Conservation (phyloP, 2,113 vertebrate species). For the Nanorana parkeri region DNA sequence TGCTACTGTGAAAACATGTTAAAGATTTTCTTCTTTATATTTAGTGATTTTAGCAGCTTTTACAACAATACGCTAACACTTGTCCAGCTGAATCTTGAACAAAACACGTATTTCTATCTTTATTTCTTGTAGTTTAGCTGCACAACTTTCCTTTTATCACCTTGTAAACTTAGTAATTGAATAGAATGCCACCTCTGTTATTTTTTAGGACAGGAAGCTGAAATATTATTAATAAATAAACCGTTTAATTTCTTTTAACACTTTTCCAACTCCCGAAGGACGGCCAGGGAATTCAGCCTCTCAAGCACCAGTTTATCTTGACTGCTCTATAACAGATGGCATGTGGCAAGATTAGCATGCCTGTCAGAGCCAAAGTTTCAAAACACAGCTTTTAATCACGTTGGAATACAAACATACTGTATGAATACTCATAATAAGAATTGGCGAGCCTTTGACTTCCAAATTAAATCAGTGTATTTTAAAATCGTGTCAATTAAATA, state of each 20-base stretch:
- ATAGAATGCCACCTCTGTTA: too few relatives aligned
- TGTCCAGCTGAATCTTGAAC: too few relatives aligned
- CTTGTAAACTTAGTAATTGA: not conserved
- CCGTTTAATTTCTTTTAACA: conserved; percentile 38
- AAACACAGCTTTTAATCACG: conserved; percentile 39
- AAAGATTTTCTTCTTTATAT: too few relatives aligned
- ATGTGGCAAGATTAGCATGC: conserved; percentile 47
- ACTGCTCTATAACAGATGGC: conserved; percentile 50
- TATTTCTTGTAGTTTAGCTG: too few relatives aligned
- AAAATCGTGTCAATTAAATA: conserved; percentile 48
- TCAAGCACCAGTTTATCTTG: conserved; percentile 28
- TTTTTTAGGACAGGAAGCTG: not conserved
- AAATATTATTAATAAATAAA: conserved; percentile 32
- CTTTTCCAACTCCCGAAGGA: not conserved
- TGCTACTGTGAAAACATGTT: too few relatives aligned
- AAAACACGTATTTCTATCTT: too few relatives aligned
- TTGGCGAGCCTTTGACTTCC: conserved; percentile 40
- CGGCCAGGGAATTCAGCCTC: not conserved
- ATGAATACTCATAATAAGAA: conserved; percentile 51
- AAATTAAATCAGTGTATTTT: conserved; percentile 48
- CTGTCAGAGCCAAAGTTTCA: conserved; percentile 49
- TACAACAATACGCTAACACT: too few relatives aligned
- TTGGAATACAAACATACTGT: conserved; percentile 42
- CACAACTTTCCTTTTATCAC: not conserved
- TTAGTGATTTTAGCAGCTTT: too few relatives aligned